Base-by-base conservation (phyloP, 1,140 invertebrate species). In the Drosophila repletoides region DNA sequence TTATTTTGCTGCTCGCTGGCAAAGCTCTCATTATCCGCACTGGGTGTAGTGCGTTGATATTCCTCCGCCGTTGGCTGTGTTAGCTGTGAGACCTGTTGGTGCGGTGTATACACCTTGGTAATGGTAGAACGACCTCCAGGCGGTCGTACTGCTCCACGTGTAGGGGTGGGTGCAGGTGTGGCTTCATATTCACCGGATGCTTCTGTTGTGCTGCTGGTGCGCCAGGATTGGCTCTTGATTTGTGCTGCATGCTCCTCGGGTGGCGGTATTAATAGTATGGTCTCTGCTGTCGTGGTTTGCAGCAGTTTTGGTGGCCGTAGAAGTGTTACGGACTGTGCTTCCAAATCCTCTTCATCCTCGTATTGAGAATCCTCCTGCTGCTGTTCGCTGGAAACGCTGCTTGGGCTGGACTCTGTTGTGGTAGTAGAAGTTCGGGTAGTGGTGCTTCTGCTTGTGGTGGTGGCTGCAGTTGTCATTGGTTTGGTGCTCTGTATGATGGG, bases 41-140 rank as follows among this genome's bases (percentile, higher is more conserved):
- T 87, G 9, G 88, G 86, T 14, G 87, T 90, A 5, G 88, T 90
- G 7, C 87, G 74, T 15, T 87, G 77, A 33, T 90, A 90, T 31
- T 90, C 89, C 65, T 90, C 89, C 0, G 89, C 89, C 3, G 87
- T 88, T 17, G 89, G 88, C 29, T 84, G 79, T 46, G 71, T 49
- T 45, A 83, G 29, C 55, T 84, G 72, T 48, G 65, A 41, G 7
- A 49, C 71, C 15, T 26, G 79, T 19, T 79, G 74, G 17, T 88
- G 90, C 2, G 92, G 92, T 2, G 92, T 92, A n/a, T 90, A 77
- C n/a, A 94, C 92, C 89, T 94, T 94, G 0, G 93, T 93, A 36
- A 94, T 94, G 1, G 91, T 94, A 4, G 93, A 91, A 21, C 92
- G 89, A 7, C 93, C 93, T 2, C 55, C 74, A 36, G 24, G 55